A percentile compares a stretch with the other conserved stretches of the same genome.
Conservation (phyloP, 2,113 vertebrate species). For the Myiopsitta monachus region DNA sequence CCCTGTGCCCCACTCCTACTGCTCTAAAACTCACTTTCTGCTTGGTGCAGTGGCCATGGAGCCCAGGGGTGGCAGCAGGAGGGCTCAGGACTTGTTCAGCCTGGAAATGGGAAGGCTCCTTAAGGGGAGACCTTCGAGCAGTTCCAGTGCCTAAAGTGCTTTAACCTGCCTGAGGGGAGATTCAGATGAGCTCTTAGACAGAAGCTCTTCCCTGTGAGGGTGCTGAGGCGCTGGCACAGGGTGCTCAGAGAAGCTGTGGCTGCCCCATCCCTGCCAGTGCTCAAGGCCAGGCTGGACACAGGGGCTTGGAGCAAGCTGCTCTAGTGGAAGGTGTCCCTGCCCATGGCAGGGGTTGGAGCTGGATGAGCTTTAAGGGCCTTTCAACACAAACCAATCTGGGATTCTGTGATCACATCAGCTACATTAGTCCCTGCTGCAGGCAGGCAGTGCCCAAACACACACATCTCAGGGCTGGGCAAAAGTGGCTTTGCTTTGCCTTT, state of each 20-base stretch:
- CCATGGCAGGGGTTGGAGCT: not conserved
- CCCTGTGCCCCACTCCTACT: accelerated
- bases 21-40: not conserved
- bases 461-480: not conserved
- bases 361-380: not conserved
- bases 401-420: not conserved
- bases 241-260: too few species aligned
- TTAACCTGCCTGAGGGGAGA: too few species aligned
- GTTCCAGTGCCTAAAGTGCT: not conserved
- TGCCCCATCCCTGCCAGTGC: too few species aligned
- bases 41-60: accelerated
- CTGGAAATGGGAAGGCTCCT: not conserved
- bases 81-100: not conserved
- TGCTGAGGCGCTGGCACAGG: too few species aligned
- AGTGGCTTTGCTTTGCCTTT: not conserved
- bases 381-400: not conserved
- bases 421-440: not conserved
- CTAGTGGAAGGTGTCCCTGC: not conserved
- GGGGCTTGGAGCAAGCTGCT: not conserved
- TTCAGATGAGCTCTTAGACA: too few species aligned
- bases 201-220: too few species aligned
- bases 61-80: accelerated
- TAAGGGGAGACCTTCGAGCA: not conserved
- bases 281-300: not conserved
- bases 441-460: not conserved